Conservation (phyloP, 1,140 invertebrate species). For the Drosophila quadrilineata region DNA sequence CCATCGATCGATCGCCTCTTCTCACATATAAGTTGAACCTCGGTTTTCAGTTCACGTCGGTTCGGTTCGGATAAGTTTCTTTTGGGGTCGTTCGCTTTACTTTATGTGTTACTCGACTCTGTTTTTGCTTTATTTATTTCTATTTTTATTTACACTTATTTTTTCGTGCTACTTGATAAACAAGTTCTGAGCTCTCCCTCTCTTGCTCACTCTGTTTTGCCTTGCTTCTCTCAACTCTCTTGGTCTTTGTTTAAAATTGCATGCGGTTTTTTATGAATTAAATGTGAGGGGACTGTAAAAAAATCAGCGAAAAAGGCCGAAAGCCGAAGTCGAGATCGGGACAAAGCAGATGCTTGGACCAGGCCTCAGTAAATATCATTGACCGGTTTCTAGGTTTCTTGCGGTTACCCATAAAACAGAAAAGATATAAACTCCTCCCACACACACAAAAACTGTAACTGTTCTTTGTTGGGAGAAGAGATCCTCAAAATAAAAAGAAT, state of each 20-base stretch:
- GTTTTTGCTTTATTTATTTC: neutral
- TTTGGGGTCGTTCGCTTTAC: conserved; percentile 47
- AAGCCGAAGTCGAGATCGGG: conserved; percentile 1
- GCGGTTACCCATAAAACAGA: neutral
- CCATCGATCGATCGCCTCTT: conserved; percentile 53
- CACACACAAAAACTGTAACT: too few species aligned
- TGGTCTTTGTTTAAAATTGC: conserved; percentile 31
- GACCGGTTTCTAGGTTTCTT: conserved; percentile 20
- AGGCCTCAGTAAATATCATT: too few species aligned
- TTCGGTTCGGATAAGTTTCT: too few species aligned
- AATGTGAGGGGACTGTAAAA: too few species aligned
- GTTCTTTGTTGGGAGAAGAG: neutral
- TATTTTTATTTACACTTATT: too few species aligned
- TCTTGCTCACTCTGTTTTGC: neutral
- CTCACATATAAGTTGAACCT: conserved; percentile 10
- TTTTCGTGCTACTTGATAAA: conserved; percentile 36
- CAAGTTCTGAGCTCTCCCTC: conserved; percentile 35
- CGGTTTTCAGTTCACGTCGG: conserved; percentile 15
- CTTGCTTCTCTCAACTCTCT: neutral
- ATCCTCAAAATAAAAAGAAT: too few species aligned
- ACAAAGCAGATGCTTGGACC: conserved; percentile 27
- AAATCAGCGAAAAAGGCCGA: conserved; percentile 39
- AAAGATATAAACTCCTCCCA: neutral
- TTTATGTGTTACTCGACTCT: neutral
- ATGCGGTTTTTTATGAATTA: conserved; percentile 46